Conservation (phyloP, 2,113 vertebrate species). For the Helogale parvula region DNA sequence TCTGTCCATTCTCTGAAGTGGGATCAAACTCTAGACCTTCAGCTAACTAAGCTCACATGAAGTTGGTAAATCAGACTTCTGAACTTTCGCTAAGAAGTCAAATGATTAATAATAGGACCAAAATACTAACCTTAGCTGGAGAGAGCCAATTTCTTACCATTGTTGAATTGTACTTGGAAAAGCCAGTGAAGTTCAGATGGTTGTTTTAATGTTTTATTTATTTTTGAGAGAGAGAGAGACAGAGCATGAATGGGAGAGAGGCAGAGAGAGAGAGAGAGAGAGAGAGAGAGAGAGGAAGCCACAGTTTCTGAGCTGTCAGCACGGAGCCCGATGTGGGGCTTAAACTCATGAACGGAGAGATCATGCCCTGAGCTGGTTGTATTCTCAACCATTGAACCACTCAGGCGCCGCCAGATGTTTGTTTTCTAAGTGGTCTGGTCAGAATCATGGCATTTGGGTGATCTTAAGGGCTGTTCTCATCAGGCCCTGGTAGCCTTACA, state of each 20-base stretch:
- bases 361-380: no score
- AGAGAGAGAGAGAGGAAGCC: no score
- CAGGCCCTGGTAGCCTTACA: neutral
- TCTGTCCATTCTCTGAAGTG: neutral
- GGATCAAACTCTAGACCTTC: neutral
- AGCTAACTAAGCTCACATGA: neutral
- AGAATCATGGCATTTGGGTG: neutral
- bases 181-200: neutral
- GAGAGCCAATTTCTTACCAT: neutral
- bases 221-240: no score
- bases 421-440: neutral
- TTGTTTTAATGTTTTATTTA: no score
- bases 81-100: neutral
- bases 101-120: neutral
- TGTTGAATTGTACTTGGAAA: neutral
- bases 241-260: no score
- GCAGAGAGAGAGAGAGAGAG: no score
- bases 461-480: neutral
- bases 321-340: no score
- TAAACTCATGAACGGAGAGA: no score
- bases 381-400: no score
- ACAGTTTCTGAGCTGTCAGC: no score
- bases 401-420: neutral
- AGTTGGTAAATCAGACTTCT: constrained; percentile 1
- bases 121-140: neutral